These are phyloP conservation scores for Ibidorhyncha struthersii DNA, from an alignment of 2,113 vertebrate genomes.

Conservation along the genomic window DNA sequence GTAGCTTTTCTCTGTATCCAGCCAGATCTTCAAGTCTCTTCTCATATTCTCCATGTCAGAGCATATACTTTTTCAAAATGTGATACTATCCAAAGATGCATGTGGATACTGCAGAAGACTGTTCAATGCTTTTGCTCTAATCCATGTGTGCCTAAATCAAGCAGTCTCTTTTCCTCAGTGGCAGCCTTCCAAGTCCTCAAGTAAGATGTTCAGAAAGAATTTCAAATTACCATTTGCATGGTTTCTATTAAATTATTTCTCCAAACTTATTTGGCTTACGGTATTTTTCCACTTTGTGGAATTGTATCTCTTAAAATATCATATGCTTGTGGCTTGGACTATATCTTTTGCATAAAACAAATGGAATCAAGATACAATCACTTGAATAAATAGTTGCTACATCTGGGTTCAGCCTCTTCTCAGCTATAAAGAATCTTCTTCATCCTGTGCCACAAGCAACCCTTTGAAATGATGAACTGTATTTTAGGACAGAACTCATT, in stretches of 20 bases:
- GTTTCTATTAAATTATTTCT: background rate
- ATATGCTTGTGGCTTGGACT: background rate
- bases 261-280: background rate
- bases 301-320: background rate
- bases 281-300: background rate
- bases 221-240: background rate
- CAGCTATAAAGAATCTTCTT: conserved; percentile 16
- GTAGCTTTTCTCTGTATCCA: background rate
- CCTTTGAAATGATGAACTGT: background rate
- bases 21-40: conserved; percentile 27
- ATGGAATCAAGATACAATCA: background rate
- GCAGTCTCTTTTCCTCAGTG: background rate
- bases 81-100: background rate
- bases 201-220: background rate
- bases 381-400: background rate
- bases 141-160: background rate
- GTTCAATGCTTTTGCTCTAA: background rate
- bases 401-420: background rate
- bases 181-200: background rate
- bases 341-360: background rate
- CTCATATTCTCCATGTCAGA: background rate
- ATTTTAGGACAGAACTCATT: background rate
- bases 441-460: background rate
- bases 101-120: background rate
- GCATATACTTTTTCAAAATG: background rate